These are phyloP conservation scores for Geophilus truncorum DNA, from an alignment of 2,888 invertebrate species.

Conservation along the genomic window DNA sequence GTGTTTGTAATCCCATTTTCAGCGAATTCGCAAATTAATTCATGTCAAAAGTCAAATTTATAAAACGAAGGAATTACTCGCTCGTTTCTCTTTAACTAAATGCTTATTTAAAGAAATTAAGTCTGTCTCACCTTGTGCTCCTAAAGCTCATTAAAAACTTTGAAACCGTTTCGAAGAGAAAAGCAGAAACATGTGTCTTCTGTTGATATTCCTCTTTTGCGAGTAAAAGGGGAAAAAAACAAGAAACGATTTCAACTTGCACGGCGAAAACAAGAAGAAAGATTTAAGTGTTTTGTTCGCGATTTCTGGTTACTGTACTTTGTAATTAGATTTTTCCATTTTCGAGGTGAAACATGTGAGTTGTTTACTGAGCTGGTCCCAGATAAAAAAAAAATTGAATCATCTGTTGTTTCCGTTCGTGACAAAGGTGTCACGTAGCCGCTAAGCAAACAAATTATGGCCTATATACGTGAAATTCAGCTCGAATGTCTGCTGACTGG, in stretches of 20 bases:
- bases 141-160: background rate
- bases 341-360: background rate
- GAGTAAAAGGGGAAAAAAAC: background rate
- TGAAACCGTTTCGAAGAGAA: background rate
- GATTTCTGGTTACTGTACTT: background rate
- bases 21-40: background rate
- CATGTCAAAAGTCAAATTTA: slow-evolving; percentile 1
- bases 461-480: background rate
- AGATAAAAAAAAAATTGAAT: background rate
- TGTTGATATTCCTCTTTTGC: background rate
- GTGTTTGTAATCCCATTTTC: background rate
- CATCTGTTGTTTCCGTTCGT: background rate
- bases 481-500: too few relatives aligned
- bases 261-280: background rate
- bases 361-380: background rate
- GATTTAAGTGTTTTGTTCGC: background rate
- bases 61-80: background rate
- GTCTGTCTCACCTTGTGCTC: background rate
- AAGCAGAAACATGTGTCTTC: background rate
- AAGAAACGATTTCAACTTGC: too few relatives aligned
- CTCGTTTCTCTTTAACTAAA: background rate
- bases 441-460: background rate
- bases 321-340: background rate
- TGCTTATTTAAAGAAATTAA: background rate
- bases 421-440: background rate